Conservation (phyloP, 2,797 vertebrate species). For the Brachyrhaphis roseni region DNA sequence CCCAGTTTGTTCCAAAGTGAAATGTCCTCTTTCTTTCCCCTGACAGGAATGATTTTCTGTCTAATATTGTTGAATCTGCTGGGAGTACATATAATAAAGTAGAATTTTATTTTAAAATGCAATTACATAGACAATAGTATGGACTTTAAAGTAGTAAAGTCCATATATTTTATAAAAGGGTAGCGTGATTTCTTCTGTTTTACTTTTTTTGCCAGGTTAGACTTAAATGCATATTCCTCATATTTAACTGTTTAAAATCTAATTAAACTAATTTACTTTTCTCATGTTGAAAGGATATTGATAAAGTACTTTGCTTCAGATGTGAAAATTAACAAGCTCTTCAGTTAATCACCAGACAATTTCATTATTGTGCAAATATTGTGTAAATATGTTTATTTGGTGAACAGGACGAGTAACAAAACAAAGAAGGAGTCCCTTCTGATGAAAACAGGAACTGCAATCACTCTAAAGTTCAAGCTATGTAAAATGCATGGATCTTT, state of each 20-base stretch:
- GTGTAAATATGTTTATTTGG: background rate
- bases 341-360: background rate
- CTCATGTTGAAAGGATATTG: background rate
- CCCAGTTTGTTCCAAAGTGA: slow-evolving; percentile 51
- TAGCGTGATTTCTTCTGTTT: no score
- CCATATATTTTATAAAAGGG: no score
- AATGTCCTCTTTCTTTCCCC: slow-evolving; percentile 35
- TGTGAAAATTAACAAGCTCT: background rate
- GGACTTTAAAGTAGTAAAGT: background rate
- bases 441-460: background rate
- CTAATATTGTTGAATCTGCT: slow-evolving; percentile 44
- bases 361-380: background rate
- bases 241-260: no score
- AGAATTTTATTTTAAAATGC: slow-evolving; percentile 24
- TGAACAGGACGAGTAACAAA: background rate
- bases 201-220: no score
- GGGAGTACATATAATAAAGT: slow-evolving; percentile 20
- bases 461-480: background rate
- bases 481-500: background rate
- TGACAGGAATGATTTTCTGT: slow-evolving; percentile 43
- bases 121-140: slow-evolving; percentile 22
- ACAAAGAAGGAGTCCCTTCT: background rate
- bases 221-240: no score
- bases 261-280: background rate
- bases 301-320: background rate